These are phyloP conservation scores for Pelvicachromis taeniatus DNA, from an alignment of 2,113 vertebrate genomes.

Conservation along the genomic window DNA sequence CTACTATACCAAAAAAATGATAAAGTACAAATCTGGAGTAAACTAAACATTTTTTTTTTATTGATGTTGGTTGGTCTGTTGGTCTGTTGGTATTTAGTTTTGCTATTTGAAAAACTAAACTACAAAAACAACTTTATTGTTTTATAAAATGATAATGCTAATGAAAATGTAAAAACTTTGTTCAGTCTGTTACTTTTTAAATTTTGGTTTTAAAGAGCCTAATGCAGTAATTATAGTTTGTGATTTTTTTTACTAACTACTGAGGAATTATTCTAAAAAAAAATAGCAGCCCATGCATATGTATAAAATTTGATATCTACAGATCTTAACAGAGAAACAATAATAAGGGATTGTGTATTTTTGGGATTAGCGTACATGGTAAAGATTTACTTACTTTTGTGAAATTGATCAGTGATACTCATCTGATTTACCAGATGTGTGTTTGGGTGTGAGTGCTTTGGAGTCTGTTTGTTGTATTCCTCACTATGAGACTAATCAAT, in stretches of 20 bases:
- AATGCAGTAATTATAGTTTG: background rate
- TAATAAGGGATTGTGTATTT: background rate
- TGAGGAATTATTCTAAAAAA: background rate
- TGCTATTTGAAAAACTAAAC: background rate
- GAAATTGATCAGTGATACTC: background rate
- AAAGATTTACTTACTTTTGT: background rate
- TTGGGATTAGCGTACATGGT: background rate
- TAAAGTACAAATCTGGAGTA: background rate
- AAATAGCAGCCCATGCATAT: background rate
- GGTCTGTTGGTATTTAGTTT: background rate
- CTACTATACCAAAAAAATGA: background rate
- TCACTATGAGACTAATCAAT: constrained; percentile 5
- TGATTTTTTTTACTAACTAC: background rate
- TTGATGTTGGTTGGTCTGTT: background rate
- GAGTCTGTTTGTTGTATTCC: background rate
- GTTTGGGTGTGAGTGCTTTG: background rate
- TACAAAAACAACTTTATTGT: background rate
- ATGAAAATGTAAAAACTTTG: background rate
- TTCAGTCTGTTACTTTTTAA: background rate
- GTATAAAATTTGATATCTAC: background rate
- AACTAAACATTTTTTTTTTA: background rate
- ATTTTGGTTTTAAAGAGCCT: background rate
- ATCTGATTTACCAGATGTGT: background rate
- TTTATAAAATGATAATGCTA: background rate
- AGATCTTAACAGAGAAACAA: background rate